Conservation (phyloP, 1,140 invertebrate species). For the Bombus balteatus region DNA sequence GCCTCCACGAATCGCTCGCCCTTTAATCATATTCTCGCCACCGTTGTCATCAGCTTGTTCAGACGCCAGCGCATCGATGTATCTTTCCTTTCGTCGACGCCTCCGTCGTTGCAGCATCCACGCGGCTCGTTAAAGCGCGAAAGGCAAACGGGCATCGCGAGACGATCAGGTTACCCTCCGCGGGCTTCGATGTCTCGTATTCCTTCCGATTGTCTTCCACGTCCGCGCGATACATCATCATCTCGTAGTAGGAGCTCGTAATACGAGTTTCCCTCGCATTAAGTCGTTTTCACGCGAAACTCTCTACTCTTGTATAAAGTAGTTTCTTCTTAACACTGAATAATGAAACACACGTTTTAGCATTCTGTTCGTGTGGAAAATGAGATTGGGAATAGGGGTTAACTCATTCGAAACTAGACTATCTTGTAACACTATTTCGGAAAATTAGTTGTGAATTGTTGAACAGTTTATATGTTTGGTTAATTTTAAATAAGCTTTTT, state of each 20-base stretch:
- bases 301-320: too few species aligned
- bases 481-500: background rate
- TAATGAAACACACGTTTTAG: background rate
- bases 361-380: background rate
- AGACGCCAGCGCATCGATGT: constrained; percentile 53
- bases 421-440: background rate
- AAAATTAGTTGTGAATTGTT: background rate
- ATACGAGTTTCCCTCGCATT: background rate
- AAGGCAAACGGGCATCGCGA: constrained; percentile 25
- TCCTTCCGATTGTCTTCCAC: constrained; percentile 41
- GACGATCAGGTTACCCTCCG: constrained; percentile 47
- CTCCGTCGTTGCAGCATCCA: constrained; percentile 49
- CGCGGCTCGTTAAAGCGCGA: constrained; percentile 54
- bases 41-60: constrained; percentile 54
- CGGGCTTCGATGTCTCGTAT: constrained; percentile 28
- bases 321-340: background rate
- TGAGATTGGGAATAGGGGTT: background rate
- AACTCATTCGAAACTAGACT: background rate
- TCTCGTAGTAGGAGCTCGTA: background rate
- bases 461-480: too few species aligned
- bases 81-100: constrained; percentile 62
- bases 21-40: constrained; percentile 59
- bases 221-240: constrained; percentile 36
- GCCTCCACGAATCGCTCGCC: constrained; percentile 10
- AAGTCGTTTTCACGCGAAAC: background rate